Base-by-base conservation (phyloP, 2,888 invertebrate genomes). In the Cantharis rufa region DNA sequence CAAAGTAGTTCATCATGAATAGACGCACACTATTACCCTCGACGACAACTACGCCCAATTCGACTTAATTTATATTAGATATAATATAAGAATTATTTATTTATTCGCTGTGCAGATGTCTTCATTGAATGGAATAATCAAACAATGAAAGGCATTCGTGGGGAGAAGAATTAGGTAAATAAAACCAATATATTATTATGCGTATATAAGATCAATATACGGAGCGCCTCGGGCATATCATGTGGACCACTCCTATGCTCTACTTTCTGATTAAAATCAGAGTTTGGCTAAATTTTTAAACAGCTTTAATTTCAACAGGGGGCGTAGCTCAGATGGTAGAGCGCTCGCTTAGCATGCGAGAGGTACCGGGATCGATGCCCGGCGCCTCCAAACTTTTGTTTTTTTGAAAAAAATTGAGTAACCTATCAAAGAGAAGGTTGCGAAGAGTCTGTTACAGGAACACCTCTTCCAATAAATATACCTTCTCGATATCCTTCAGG, bases 291-390 rank as follows among this genome's bases (percentile, higher is more conserved):
- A 24, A 24, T 66, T 18, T 66, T 66, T 13, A 0, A 18, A 13
- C 15, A 70, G 32, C 3, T 70, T 9, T 16, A 61, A 21, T 15
- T 15, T 10, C 7, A 69, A 48, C 69, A 62, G 78, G 78, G 78
- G 78, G 78, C 78, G 89, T 89, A 89, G 89, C 89, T 89, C 89
- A 89, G 88, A 89, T 89, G 89, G 89, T 89, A 89, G 89, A 89
- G 89, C 89, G 89, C 89, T 89, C 89, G 89, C 88, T 89, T 89
- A 89, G 89, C 89, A 90, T 89, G 89, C 88, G 89, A 89, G 90
- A 90, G 89, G 89, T 90, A 90, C 89, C 88, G 89, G 89, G 90
- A 90, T 90, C 90, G 89, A 90, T 90, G 81, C 87, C 87, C 86
- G 86, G 87, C 86, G 86, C 87, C 87, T 87, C 87, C 87, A 87